Evolutionary conservation across 2,797 vertebrate species (phyloP).

Genomic region (Liparis tanakae): DNA sequence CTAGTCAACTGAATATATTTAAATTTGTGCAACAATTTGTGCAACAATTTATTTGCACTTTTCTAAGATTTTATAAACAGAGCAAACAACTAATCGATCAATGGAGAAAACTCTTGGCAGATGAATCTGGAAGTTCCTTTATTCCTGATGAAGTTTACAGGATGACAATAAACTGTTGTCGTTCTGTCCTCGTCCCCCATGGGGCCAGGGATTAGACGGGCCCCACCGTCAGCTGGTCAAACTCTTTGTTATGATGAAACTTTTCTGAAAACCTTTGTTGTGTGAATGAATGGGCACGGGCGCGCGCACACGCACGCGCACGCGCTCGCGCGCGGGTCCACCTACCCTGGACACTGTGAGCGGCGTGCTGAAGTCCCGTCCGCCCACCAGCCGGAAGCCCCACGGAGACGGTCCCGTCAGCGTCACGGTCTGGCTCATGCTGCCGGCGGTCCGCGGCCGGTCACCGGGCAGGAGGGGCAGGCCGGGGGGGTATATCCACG

Average conservation of each 20-base stretch:
- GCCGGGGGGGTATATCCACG: no score
- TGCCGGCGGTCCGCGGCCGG: no score
- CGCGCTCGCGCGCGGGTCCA: not conserved
- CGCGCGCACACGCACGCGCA: no score
- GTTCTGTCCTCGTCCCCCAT: not conserved
- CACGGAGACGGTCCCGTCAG: constrained; percentile 94
- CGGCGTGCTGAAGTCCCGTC: constrained; percentile 94
- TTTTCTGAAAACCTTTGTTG: not conserved
- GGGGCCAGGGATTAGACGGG: constrained; percentile 45
- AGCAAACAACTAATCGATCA: not conserved
- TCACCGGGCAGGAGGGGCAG: no score
- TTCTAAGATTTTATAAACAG: not conserved
- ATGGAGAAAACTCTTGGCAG: not conserved
- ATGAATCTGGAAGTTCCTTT: not conserved
- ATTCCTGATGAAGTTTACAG: not conserved
- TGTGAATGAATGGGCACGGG: constrained; percentile 34
- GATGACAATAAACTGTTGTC: not conserved
- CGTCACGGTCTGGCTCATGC: constrained; percentile 89
- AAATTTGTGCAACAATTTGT: not conserved
- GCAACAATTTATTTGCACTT: not conserved
- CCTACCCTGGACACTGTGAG: constrained; percentile 95
- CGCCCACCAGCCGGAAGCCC: constrained; percentile 96
- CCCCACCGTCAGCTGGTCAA: constrained; percentile 26
- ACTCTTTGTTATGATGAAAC: not conserved
- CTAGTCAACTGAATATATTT: not conserved